phyloP scores from a whole-genome alignment of 2,113 vertebrate species.

The Ptychochromis oligacanthus region DNA sequence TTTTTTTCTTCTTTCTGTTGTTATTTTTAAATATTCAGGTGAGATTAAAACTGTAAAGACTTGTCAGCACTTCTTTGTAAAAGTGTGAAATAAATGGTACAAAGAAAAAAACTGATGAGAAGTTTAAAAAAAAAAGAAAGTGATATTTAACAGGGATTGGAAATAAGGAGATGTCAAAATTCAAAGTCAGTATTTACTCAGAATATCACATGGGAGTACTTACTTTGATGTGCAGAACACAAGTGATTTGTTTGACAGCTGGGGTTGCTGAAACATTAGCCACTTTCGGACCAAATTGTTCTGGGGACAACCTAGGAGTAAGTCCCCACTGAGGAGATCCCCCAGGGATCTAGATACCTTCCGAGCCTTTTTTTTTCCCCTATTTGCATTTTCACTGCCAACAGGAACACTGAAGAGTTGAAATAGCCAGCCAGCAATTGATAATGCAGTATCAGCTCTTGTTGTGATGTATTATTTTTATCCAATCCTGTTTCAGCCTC shows the following conservation, averaged over 20 bases:
- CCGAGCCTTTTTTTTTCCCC: neutral
- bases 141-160: neutral
- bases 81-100: neutral
- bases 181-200: neutral
- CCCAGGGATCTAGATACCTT: neutral
- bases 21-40: conserved; percentile 31
- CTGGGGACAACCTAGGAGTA: neutral
- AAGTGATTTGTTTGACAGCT: neutral
- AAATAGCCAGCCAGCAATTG: neutral
- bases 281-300: neutral
- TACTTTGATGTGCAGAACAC: neutral
- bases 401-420: neutral
- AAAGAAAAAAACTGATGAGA: neutral
- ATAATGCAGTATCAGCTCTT: neutral
- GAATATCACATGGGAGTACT: neutral
- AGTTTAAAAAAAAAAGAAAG: neutral
- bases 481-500: neutral
- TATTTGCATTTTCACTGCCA: neutral
- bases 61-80: neutral
- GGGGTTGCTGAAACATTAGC: neutral
- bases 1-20: conserved; percentile 3
- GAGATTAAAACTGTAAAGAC: conserved; percentile 6
- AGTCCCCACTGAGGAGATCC: neutral
- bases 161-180: neutral
- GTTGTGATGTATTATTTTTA: conserved; percentile 5